phyloP scores from a whole-genome alignment of 2,888 invertebrate species.

The Synanthedon vespiformis region DNA sequence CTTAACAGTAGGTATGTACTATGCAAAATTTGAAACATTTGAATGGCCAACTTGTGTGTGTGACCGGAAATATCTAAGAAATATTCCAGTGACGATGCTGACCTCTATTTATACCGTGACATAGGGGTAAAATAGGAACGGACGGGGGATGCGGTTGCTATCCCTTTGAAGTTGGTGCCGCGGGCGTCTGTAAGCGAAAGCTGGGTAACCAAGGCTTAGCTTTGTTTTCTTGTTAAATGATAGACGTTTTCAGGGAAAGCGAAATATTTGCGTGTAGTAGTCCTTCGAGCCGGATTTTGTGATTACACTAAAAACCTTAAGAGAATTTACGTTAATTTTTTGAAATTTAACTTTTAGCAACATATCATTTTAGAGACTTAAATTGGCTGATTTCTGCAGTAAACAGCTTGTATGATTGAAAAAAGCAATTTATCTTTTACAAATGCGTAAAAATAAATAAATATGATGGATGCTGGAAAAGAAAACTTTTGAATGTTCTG shows the following conservation, averaged over 20 bases:
- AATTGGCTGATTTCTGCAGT: too few relatives aligned
- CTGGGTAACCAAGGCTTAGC: conserved; percentile 61
- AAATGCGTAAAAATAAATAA: too few relatives aligned
- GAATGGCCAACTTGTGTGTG: too few relatives aligned
- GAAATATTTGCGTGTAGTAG: neutral
- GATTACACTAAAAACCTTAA: neutral
- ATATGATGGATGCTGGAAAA: too few relatives aligned
- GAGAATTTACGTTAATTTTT: neutral
- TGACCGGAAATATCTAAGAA: too few relatives aligned
- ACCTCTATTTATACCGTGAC: neutral
- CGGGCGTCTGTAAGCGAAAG: conserved; percentile 59
- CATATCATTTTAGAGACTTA: too few relatives aligned
- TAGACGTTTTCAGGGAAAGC: conserved; percentile 36
- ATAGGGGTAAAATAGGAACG: conserved; percentile 12
- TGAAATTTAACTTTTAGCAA: neutral
- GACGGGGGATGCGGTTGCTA: conserved; percentile 35
- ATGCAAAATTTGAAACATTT: too few relatives aligned
- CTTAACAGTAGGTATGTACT: too few relatives aligned
- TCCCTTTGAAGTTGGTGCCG: conserved; percentile 63
- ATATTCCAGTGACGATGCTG: too few relatives aligned
- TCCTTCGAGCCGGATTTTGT: neutral
- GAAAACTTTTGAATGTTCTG: too few relatives aligned
- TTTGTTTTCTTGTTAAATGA: conserved; percentile 64
- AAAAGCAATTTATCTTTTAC: too few relatives aligned
- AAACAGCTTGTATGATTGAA: too few relatives aligned